These are phyloP conservation scores for Cryptus armator DNA, from an alignment of 2,888 invertebrate genomes.

Conservation along the genomic window DNA sequence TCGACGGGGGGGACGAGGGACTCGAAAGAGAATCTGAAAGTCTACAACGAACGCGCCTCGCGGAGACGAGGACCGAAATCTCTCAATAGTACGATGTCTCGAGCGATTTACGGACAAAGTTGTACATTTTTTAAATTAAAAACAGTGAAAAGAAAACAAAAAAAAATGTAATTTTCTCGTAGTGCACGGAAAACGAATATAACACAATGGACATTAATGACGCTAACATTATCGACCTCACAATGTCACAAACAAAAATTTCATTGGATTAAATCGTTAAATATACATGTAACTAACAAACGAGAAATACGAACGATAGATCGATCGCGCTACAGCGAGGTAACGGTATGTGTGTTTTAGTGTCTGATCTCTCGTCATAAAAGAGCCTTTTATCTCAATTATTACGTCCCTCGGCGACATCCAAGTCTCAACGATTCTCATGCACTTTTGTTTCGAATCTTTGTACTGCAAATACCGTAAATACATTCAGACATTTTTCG, in stretches of 20 bases:
- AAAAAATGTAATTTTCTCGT: neutral
- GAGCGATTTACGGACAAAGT: constrained; percentile 19
- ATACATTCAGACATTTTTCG: constrained; percentile 57
- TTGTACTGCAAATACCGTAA: constrained; percentile 70
- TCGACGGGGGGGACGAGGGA: too few species aligned
- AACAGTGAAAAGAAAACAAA: constrained; percentile 39
- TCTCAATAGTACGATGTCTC: neutral
- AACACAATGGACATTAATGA: constrained; percentile 52
- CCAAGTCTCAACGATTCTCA: constrained; percentile 40
- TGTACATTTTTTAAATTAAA: neutral
- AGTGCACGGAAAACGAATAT: constrained; percentile 14
- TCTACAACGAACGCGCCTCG: neutral
- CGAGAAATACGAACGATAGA: constrained; percentile 63
- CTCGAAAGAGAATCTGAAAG: neutral
- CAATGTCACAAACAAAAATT: constrained; percentile 38
- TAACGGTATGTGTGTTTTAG: neutral
- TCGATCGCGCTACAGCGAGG: constrained; percentile 43
- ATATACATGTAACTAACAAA: constrained; percentile 70
- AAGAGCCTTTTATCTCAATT: constrained; percentile 18
- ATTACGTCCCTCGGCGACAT: constrained; percentile 33
- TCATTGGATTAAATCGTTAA: constrained; percentile 62
- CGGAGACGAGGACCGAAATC: neutral
- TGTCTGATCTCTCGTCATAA: constrained; percentile 8
- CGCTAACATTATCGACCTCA: constrained; percentile 49
- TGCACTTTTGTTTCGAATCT: constrained; percentile 55